phyloP scores from a whole-genome alignment of 2,888 invertebrate species.

The Ophion slaviceki region DNA sequence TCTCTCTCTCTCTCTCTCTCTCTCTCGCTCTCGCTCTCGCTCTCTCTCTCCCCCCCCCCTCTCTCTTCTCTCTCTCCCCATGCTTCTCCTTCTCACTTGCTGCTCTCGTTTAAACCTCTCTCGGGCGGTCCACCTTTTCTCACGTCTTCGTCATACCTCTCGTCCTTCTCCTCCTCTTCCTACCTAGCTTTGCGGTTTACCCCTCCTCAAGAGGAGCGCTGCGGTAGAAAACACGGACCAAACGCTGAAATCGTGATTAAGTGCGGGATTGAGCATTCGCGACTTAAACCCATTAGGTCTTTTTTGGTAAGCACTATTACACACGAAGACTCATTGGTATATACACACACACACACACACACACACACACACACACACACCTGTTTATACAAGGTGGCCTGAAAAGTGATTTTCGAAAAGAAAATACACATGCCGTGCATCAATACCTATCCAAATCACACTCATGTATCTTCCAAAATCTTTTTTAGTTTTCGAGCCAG shows the following conservation, averaged over 20 bases:
- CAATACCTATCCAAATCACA: too few species aligned
- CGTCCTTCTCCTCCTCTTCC: neutral
- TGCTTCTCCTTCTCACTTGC: slow-evolving; percentile 2
- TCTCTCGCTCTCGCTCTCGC: neutral
- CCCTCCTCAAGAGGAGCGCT: slow-evolving; percentile 7
- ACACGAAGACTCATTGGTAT: neutral
- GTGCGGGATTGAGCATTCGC: slow-evolving; percentile 70
- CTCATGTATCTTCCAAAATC: too few species aligned
- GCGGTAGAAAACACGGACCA: slow-evolving; percentile 68
- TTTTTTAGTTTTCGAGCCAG: too few species aligned
- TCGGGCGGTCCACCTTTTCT: slow-evolving; percentile 14
- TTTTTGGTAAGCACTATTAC: neutral
- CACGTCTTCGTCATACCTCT: slow-evolving; percentile 24
- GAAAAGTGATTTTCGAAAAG: too few species aligned
- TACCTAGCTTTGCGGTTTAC: slow-evolving; percentile 5
- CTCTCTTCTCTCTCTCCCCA: neutral
- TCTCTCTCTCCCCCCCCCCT: slow-evolving; percentile 4
- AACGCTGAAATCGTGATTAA: slow-evolving; percentile 80
- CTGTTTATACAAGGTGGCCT: too few species aligned
- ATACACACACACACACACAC: too few species aligned
- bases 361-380: too few species aligned
- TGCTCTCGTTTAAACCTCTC: slow-evolving; percentile 22
- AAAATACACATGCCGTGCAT: too few species aligned
- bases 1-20: slow-evolving; percentile 11
- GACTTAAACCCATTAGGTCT: slow-evolving; percentile 56